Percentiles rank a stretch among this genome's conserved stretches.
Conservation (phyloP, 2,113 vertebrate species). For the Argyrosomus japonicus region DNA sequence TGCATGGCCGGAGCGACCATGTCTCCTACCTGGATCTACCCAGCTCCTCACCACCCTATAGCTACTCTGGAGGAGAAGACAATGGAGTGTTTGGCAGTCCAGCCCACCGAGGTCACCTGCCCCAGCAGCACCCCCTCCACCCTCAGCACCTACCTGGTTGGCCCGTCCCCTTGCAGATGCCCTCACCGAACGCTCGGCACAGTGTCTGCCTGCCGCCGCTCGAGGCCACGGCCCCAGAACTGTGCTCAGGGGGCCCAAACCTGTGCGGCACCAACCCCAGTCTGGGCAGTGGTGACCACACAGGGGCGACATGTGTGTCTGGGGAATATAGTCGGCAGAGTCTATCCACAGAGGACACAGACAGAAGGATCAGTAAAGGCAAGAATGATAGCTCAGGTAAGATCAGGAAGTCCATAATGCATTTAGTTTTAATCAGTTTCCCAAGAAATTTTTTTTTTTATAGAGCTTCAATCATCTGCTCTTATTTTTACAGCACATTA, state of each 20-base stretch:
- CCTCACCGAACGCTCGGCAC: constrained; percentile 84
- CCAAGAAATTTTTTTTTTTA: neutral
- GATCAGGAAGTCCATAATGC: constrained; percentile 5
- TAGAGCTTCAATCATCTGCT: neutral
- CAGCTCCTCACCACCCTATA: constrained; percentile 87
- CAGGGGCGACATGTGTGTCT: constrained; percentile 84
- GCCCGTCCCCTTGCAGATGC: constrained; percentile 89
- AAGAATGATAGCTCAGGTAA: constrained; percentile 93
- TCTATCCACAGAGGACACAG: constrained; percentile 87
- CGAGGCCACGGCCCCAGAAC: constrained; percentile 86
- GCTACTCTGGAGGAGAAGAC: constrained; percentile 90
- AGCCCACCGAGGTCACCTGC: constrained; percentile 84
- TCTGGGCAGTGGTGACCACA: constrained; percentile 81
- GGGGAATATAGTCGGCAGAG: constrained; percentile 89
- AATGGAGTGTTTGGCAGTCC: constrained; percentile 85
- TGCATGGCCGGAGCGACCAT: constrained; percentile 91
- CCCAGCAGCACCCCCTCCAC: constrained; percentile 72
- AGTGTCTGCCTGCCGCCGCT: constrained; percentile 87
- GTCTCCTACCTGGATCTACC: constrained; percentile 92
- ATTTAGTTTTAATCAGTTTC: neutral
- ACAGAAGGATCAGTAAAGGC: constrained; percentile 87
- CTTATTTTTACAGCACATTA: neutral
- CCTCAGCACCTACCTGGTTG: constrained; percentile 88
- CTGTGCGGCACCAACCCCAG: constrained; percentile 85
- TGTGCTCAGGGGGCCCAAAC: constrained; percentile 86